A percentile compares a stretch with the other conserved stretches of the same genome.
Evolutionary conservation across 2,888 invertebrate species (phyloP).

Genomic region (Drepanosiphum platanoidis): DNA sequence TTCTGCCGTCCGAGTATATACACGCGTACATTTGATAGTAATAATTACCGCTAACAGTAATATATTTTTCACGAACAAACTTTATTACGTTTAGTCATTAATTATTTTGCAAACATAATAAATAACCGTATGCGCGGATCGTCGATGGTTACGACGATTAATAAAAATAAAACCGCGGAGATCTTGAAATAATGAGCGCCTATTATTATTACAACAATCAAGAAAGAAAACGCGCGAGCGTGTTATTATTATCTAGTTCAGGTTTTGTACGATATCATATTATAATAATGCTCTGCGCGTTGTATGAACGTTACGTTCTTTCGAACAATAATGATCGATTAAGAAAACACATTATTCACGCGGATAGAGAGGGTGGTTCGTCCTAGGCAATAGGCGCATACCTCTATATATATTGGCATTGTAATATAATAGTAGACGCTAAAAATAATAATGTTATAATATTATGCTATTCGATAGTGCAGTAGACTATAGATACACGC

Average conservation of each 20-base stretch:
- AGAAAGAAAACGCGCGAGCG: not conserved
- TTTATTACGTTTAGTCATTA: slow-evolving; percentile 7
- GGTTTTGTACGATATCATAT: not conserved
- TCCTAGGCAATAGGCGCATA: no score
- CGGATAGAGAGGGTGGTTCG: not conserved
- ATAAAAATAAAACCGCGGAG: not conserved
- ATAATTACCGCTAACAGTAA: slow-evolving; percentile 5
- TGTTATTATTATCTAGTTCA: not conserved
- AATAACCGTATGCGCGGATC: not conserved
- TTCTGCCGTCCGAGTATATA: slow-evolving; percentile 7
- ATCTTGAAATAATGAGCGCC: slow-evolving; percentile 7
- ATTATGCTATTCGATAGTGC: not conserved
- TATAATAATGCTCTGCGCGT: not conserved
- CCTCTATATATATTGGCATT: no score
- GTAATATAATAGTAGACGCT: not conserved
- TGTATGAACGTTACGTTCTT: no score
- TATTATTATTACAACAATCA: no score
- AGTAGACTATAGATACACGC: no score
- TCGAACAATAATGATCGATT: not conserved
- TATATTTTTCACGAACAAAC: slow-evolving; percentile 15
- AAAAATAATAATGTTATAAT: slow-evolving; percentile 26
- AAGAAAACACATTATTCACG: not conserved
- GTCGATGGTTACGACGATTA: not conserved
- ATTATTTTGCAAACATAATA: not conserved
- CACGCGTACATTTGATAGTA: slow-evolving; percentile 5